phyloP scores from a whole-genome alignment of 2,888 invertebrate species.

The Cryptosula pallasiana region DNA sequence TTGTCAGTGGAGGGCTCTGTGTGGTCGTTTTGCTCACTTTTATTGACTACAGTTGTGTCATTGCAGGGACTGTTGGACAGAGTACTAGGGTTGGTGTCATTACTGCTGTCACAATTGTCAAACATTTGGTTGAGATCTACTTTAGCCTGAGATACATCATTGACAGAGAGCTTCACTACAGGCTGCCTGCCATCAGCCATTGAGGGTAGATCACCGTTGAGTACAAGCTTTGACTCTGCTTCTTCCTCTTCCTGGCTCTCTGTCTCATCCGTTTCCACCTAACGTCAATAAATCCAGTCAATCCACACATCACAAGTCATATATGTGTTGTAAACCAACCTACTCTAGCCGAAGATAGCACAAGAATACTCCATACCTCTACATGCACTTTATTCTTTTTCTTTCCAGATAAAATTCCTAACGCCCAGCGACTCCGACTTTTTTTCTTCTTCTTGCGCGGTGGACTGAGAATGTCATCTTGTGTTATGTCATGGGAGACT shows the following conservation, averaged over 20 bases:
- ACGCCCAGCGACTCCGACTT: not conserved
- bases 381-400: not conserved
- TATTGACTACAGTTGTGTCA: not conserved
- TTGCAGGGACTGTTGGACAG: not conserved
- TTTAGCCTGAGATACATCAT: not conserved
- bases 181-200: not conserved
- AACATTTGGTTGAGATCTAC: not conserved
- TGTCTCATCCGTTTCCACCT: conserved; percentile 20
- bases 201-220: no score
- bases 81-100: not conserved
- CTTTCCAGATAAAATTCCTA: not conserved
- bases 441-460: not conserved
- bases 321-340: no score
- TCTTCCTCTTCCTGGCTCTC: conserved; percentile 33
- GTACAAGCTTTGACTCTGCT: conserved; percentile 29
- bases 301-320: no score
- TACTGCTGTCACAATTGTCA: not conserved
- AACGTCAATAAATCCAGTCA: no score
- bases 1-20: no score
- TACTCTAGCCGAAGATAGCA: no score
- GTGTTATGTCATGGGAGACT: conserved; percentile 14
- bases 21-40: no score
- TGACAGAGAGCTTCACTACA: not conserved
- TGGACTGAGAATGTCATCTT: not conserved
- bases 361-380: not conserved